Base-by-base conservation (phyloP, 92 coral and sea anemone species). In the Zoanthus gigantus region DNA sequence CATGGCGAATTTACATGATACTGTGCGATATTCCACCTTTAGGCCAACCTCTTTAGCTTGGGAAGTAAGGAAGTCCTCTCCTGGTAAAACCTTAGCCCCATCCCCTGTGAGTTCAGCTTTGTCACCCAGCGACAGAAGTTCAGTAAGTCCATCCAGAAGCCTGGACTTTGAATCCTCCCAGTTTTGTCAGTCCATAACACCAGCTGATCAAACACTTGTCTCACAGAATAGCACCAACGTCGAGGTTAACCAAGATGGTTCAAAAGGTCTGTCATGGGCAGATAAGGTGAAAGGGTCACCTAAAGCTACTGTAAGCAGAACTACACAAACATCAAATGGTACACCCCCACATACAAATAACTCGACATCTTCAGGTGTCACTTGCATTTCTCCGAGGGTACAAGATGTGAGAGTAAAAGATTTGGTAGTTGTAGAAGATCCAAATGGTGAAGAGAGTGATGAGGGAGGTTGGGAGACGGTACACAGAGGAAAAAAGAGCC, bases 401-500 rank as follows among this genome's bases (percentile, higher is more conserved):
- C 60, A 31, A 7, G 89, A 50, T 53, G 61, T 67, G 32, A 58
- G 76, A 10, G 34, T 16, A 69, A 71, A 31, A 7, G 89, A 50
- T 53, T 63, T 67, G 45, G 69, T 80, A 14, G 34, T 16, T 5
- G 57, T 88, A 28, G 92, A 87, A 14, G 91, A 94, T 50, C 2
- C 9, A 1, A 44, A 53, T 3, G 92, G 77, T 31, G 95, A 74
- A 1, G 96, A 89, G 2, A 87, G 92, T 71, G 98, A 94, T 31
- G 93, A 92, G 1, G 99, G 96, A 71, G 99, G 99, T 0, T 96
- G 99, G 99, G 99, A 96, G 78, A 96, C 99, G 42, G 99, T 96
- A 4, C 90, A 94, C 58, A 95, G 85, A 67, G 98, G 97, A 17
- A 93, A 96, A 90, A 96, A 92, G 75, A 77, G 17, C 48, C 92